Evolutionary conservation across 2,797 vertebrate species (phyloP), one percentile per base, ranked within the genome.

Genomic region (Sebastes trivittatus): DNA sequence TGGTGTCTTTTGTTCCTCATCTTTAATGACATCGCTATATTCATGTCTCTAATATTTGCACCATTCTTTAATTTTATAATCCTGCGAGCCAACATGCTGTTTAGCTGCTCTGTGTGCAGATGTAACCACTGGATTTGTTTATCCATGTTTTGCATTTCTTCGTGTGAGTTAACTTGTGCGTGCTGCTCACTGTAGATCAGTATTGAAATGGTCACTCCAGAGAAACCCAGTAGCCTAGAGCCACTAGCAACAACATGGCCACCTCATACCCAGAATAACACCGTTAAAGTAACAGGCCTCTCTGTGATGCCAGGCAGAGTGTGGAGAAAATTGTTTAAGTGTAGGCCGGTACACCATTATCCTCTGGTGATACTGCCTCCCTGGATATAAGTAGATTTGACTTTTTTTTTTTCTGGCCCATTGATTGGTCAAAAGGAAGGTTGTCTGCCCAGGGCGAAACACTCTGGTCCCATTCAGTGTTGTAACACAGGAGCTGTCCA

Each of bases 241-340:
- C 77, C 75, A 56, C 16, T 36, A 78, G 78, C 82, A 85, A 85
- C 76, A 80, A 64, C 84, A 67, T 54, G 59, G 36, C 61, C 25
- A 42, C 55, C 16, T 73, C 75, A 38, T 67, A 68, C 63, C 70
- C 71, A 75, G 70, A 84, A 78, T 77, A 72, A 84, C 74, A 60
- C 71, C 22, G 76, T 76, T 78, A 59, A 77, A 83, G 80, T 85
- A 80, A 80, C 84, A 87, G 66, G 63, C 60, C 16, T 25, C 65
- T 64, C 56, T 52, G 78, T 78, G 54, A 72, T 3, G 34, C 64
- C 56, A 13, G 64, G 14, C 18, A 30, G 61, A 4, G 23, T 58
- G 72, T 23, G 30, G 32, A 73, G 80, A 18, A 58, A 69, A 72
- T 36, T 55, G 58, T 32, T 32, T 65, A 27, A 27, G 61, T 74